phyloP scores from a whole-genome alignment of 2,888 invertebrate species.

The Morpho helenor region DNA sequence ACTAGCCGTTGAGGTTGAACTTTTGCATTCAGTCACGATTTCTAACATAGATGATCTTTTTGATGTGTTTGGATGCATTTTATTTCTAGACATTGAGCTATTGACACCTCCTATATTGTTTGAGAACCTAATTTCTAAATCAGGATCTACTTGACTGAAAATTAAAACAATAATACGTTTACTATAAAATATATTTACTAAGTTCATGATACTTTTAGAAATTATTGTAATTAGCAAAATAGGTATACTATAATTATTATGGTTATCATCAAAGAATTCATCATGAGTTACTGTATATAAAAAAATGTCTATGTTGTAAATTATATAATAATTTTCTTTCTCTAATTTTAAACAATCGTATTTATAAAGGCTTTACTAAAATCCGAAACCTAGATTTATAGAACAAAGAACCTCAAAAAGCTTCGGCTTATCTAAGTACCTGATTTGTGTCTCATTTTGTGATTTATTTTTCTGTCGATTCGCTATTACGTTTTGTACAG shows the following conservation, averaged over 20 bases:
- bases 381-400: no score
- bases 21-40: slow-evolving; percentile 41
- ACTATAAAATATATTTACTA: not conserved
- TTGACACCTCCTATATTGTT: slow-evolving; percentile 29
- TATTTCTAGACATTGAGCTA: slow-evolving; percentile 37
- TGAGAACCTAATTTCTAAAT: slow-evolving; percentile 32
- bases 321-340: no score
- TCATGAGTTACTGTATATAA: no score
- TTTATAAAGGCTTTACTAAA: no score
- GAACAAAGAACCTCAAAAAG: no score
- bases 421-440: slow-evolving; percentile 34
- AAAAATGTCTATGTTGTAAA: no score
- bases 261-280: no score
- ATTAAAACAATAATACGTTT: not conserved
- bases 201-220: no score
- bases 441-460: slow-evolving; percentile 44
- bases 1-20: slow-evolving; percentile 29
- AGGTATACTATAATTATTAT: no score
- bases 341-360: no score
- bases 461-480: slow-evolving; percentile 38
- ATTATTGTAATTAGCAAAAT: no score
- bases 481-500: slow-evolving; percentile 52
- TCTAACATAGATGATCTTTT: slow-evolving; percentile 37
- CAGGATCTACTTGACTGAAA: slow-evolving; percentile 35
- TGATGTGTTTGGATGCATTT: slow-evolving; percentile 39